These are phyloP conservation scores for Arrhamphus sclerolepis DNA, from an alignment of 2,797 vertebrate species.

Conservation along the genomic window DNA sequence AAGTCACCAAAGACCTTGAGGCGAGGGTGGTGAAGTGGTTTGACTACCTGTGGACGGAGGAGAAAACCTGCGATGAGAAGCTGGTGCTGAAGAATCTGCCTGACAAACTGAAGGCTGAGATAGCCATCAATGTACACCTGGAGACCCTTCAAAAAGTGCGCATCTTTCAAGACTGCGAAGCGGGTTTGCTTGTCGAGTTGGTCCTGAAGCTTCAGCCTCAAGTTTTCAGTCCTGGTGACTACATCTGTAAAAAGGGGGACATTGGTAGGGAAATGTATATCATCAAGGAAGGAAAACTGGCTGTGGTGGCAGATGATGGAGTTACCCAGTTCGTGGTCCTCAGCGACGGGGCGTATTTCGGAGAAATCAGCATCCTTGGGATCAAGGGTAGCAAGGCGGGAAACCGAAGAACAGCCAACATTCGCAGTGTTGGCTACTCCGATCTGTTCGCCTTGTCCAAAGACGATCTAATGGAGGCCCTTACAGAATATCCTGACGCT, in stretches of 20 bases:
- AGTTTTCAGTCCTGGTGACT: slow-evolving; percentile 96
- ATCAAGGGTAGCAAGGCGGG: slow-evolving; percentile 97
- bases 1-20: slow-evolving; percentile 94
- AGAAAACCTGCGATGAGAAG: slow-evolving; percentile 93
- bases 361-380: slow-evolving; percentile 96
- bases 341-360: slow-evolving; percentile 94
- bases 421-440: slow-evolving; percentile 94
- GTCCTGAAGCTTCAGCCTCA: slow-evolving; percentile 94
- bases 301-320: slow-evolving; percentile 95
- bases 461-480: slow-evolving; percentile 94
- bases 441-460: slow-evolving; percentile 97
- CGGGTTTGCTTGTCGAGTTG: slow-evolving; percentile 92
- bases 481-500: slow-evolving; percentile 93
- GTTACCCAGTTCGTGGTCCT: slow-evolving; percentile 96
- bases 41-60: slow-evolving; percentile 96
- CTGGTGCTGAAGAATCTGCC: slow-evolving; percentile 93
- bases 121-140: slow-evolving; percentile 95
- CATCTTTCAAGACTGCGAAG: slow-evolving; percentile 98
- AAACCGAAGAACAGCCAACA: slow-evolving; percentile 95
- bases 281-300: slow-evolving; percentile 93
- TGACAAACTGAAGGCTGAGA: slow-evolving; percentile 95
- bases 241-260: slow-evolving; percentile 96
- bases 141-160: slow-evolving; percentile 93
- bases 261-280: slow-evolving; percentile 98
- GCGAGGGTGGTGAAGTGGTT: slow-evolving; percentile 94